Base-by-base conservation (phyloP, 2,797 vertebrate species). In the Eutrigla gurnardus region DNA sequence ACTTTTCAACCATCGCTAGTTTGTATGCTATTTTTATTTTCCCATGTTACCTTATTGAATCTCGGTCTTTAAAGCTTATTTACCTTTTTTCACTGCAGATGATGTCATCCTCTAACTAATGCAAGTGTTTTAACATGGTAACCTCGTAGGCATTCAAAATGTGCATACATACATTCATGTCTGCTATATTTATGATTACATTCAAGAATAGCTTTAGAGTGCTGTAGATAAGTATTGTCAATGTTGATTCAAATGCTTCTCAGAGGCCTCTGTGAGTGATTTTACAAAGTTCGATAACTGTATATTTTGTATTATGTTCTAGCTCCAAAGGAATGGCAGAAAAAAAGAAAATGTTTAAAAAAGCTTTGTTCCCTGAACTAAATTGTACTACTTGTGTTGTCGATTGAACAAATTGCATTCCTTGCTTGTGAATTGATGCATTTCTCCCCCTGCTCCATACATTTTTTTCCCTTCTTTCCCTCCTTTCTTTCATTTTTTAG, bases 231-330 rank as follows among this genome's bases (percentile, higher is more conserved):
- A 93, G 93, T 95, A 95, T 96, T 94, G 94, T 96, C 93, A 92
- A 90, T 93, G 93, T 70, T 94, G 93, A 95, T 94, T 96, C 91
- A 93, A 91, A 93, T 90, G 90, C 92, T 95, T 93, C 94, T 96
- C 93, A 88, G 92, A 95, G 90, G 94, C 93, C 94, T 96, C 93
- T 95, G 95, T 95, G 93, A 95, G 93, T 94, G 93, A 95, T 91
- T 95, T 95, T 93, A 95, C 94, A 94, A 91, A 94, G 89, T 94
- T 95, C 93, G 94, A 93, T 94, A 95, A 95, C 94, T 95, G 95
- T 96, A 94, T 96, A 96, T 96, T 96, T 97, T 96, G 94, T 96
- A 95, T 96, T 94, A 95, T 96, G 94, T 96, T 95, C 88, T 93
- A 91, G 94, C 94, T 96, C 93, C 94, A 95, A 95, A 96, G 94